Percentiles rank a stretch among this genome's conserved stretches.
Conservation (phyloP, 2,888 invertebrate species). For the Phyllotreta striolata region DNA sequence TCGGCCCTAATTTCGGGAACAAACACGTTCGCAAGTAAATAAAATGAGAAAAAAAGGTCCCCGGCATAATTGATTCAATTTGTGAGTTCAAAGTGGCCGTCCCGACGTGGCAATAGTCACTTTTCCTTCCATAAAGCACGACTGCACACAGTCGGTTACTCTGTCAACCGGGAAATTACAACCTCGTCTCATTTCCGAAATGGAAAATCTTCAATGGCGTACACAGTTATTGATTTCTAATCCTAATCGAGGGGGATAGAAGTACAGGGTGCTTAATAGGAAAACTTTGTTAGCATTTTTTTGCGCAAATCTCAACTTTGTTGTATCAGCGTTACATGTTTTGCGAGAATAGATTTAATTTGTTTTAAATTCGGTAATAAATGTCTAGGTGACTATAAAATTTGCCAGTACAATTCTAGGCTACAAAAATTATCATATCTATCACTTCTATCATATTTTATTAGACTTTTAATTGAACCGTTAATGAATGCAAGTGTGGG, state of each 20-base stretch:
- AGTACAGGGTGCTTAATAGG: too few relatives aligned
- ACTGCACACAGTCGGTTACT: constrained; percentile 25
- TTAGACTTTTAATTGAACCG: too few relatives aligned
- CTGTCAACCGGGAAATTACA: constrained; percentile 33
- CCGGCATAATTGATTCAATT: constrained; percentile 13
- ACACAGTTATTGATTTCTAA: constrained; percentile 24
- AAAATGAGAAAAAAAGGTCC: constrained; percentile 1
- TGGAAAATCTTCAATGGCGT: constrained; percentile 29
- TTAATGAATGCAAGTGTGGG: too few relatives aligned
- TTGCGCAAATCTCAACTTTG: too few relatives aligned
- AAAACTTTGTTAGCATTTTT: too few relatives aligned
- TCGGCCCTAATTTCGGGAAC: constrained; percentile 1
- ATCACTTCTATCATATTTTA: too few relatives aligned
- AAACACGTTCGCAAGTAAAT: constrained; percentile 5
- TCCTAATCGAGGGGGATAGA: constrained; percentile 8
- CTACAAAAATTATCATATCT: too few relatives aligned
- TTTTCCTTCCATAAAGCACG: constrained; percentile 2
- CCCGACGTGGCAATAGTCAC: constrained; percentile 12
- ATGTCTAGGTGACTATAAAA: too few relatives aligned
- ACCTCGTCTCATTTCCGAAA: constrained; percentile 30
- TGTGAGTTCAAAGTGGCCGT: constrained; percentile 3
- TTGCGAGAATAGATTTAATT: too few relatives aligned
- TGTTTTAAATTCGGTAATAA: too few relatives aligned
- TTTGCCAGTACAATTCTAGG: too few relatives aligned
- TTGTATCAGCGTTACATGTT: too few relatives aligned